phyloP scores from a whole-genome alignment of 2,888 invertebrate genomes.

The Phania funesta region DNA sequence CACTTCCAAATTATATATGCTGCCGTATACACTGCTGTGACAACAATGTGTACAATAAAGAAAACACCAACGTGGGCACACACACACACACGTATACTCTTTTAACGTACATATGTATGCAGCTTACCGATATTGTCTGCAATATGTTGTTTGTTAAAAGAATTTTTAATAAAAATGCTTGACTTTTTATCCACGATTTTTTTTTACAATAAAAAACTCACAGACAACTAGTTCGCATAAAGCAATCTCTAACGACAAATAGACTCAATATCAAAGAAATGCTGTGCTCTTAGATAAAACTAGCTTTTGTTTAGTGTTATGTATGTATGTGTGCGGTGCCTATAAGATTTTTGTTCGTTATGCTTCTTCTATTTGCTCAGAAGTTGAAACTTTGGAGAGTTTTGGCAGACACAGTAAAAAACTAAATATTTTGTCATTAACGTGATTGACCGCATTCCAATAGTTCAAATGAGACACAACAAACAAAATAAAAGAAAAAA shows the following conservation, averaged over 20 bases:
- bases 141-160: neutral
- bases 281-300: conserved; percentile 5
- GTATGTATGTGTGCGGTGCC: neutral
- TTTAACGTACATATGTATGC: neutral
- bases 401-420: conserved; percentile 30
- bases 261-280: conserved; percentile 6
- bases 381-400: conserved; percentile 23
- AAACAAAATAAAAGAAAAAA: conserved; percentile 2
- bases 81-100: neutral
- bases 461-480: conserved; percentile 69
- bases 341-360: conserved; percentile 17
- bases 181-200: neutral
- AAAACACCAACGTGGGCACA: neutral
- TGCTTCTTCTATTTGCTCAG: conserved; percentile 11
- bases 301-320: neutral
- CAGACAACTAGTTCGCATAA: conserved; percentile 22
- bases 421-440: conserved; percentile 44
- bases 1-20: too few species aligned
- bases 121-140: neutral
- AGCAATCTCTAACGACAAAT: neutral
- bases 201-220: conserved; percentile 4
- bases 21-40: conserved; percentile 13
- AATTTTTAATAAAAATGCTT: neutral
- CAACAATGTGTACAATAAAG: conserved; percentile 34
- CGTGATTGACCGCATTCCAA: conserved; percentile 78